phyloP scores from a whole-genome alignment of 2,113 vertebrate species.

The Melanerpes formicivorus region DNA sequence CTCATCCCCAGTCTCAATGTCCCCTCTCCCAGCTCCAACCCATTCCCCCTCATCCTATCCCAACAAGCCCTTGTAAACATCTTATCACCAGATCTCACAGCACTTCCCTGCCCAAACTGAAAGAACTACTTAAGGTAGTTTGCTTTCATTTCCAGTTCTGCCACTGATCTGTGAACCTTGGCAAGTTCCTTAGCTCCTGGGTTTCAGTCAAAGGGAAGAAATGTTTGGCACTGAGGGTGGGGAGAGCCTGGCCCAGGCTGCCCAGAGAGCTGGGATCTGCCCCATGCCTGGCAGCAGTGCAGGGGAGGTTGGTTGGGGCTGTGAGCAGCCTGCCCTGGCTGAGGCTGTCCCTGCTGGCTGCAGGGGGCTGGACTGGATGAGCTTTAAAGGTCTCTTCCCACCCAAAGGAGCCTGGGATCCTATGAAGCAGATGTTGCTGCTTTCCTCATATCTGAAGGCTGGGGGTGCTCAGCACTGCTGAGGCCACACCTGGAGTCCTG shows the following conservation, averaged over 20 bases:
- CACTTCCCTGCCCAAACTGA: background rate
- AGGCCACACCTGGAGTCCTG: too few relatives aligned
- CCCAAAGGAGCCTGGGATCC: background rate
- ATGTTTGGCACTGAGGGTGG: background rate
- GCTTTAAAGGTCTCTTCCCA: background rate
- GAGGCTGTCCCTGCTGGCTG: background rate
- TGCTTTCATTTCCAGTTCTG: background rate
- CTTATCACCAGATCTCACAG: background rate
- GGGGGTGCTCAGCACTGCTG: too few relatives aligned
- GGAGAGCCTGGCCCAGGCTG: background rate
- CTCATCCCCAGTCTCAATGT: too few relatives aligned
- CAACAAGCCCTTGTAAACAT: too few relatives aligned
- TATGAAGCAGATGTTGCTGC: background rate
- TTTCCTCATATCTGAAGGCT: background rate
- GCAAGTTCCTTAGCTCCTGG: background rate
- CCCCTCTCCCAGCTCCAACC: too few relatives aligned
- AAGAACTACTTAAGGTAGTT: background rate
- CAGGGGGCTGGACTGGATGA: background rate
- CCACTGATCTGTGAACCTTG: background rate
- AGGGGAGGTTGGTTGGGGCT: background rate
- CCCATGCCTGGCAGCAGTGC: background rate
- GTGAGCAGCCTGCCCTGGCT: background rate
- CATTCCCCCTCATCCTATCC: too few relatives aligned
- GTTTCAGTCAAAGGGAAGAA: background rate
- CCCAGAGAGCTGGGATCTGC: background rate